Conservation (phyloP, 2,797 vertebrate genomes). For the Spinus olivaceus region DNA sequence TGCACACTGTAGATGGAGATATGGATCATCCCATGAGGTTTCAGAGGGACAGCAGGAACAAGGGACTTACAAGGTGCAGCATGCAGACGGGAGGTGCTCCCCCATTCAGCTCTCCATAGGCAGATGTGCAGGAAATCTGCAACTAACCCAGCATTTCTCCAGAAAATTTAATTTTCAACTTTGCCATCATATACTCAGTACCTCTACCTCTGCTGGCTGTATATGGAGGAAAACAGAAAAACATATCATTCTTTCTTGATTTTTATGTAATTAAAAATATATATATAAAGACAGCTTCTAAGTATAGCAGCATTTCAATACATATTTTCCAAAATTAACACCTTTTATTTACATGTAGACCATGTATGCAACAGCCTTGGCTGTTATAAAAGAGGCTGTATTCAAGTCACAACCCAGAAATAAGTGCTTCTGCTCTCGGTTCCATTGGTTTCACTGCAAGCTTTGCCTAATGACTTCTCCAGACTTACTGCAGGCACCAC, state of each 20-base stretch:
- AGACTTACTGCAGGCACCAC: background rate
- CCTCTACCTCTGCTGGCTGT: background rate
- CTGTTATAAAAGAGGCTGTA: background rate
- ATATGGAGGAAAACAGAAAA: background rate
- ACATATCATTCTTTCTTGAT: rapidly evolving
- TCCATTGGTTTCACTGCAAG: background rate
- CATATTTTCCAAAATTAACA: background rate
- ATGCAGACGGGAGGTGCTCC: background rate
- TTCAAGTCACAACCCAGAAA: background rate
- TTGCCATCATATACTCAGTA: background rate
- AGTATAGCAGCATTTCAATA: background rate
- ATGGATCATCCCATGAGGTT: background rate
- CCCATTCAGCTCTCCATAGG: background rate
- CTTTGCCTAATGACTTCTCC: slow-evolving; percentile 28
- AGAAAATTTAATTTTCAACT: background rate
- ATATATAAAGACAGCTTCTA: background rate
- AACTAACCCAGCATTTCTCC: background rate
- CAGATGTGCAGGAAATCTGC: background rate
- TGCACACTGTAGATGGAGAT: rapidly evolving
- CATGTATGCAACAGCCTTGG: background rate
- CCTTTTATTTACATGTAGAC: background rate
- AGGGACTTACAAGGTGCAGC: background rate
- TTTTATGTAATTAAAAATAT: background rate
- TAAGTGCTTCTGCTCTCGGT: background rate
- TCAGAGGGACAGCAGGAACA: background rate